A percentile compares a stretch with the other conserved stretches of the same genome.
Conservation (phyloP, 2,888 invertebrate genomes). For the Drosophila greeni region DNA sequence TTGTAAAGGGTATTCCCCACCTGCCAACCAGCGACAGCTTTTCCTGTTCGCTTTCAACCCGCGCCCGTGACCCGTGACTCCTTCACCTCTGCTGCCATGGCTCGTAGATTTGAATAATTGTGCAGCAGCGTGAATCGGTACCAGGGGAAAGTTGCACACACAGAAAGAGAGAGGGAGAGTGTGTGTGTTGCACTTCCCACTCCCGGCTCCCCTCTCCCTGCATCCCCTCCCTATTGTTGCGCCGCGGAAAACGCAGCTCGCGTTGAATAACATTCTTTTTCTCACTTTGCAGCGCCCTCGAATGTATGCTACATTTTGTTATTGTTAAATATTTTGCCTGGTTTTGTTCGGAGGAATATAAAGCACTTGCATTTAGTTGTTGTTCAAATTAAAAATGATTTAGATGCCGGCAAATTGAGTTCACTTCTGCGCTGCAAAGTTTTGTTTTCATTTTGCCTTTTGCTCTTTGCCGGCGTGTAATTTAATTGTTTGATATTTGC, state of each 20-base stretch:
- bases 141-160: constrained; percentile 6
- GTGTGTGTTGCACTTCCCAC: constrained; percentile 49
- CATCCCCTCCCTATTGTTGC: constrained; percentile 8
- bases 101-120: constrained; percentile 71
- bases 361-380: constrained; percentile 39
- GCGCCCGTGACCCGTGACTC: neutral
- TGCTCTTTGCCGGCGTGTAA: constrained; percentile 48
- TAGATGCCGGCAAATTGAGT: constrained; percentile 72
- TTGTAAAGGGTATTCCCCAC: constrained; percentile 14
- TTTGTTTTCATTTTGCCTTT: constrained; percentile 26
- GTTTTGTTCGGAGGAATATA: constrained; percentile 25
- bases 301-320: constrained; percentile 54
- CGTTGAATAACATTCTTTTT: constrained; percentile 30
- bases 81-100: constrained; percentile 55
- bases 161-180: neutral
- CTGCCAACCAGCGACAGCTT: constrained; percentile 15
- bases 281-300: constrained; percentile 23
- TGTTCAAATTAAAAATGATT: constrained; percentile 74
- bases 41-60: constrained; percentile 13
- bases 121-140: constrained; percentile 67
- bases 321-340: constrained; percentile 39
- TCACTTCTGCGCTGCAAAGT: constrained; percentile 50
- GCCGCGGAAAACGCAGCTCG: constrained; percentile 30
- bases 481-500: constrained; percentile 68
- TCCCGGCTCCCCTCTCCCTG: constrained; percentile 2